Base-by-base conservation (phyloP, 2,113 vertebrate species). In the Ivindomyrus marchei region DNA sequence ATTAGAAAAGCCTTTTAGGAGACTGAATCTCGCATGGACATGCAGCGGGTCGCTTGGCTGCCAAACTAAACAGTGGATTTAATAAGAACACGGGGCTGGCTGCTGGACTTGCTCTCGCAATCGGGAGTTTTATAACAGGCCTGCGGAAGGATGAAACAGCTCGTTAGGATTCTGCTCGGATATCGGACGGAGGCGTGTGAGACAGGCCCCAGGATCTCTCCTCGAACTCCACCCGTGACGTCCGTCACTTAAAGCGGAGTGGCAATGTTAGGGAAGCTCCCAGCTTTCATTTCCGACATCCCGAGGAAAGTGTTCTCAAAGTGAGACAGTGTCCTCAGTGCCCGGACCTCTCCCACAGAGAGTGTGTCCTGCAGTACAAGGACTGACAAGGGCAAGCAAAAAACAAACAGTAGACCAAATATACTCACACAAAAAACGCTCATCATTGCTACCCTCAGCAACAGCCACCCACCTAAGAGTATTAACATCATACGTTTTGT, bases 111-210 rank as follows among this genome's bases (percentile, higher is more conserved):
- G 91, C 90, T 94, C 92, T 91, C 92, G 91, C 90, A 91, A 90
- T 94, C 94, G 91, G 91, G 92, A 93, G 94, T 93, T 95, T 92
- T 91, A 91, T 89, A 90, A 93, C 90, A 90, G 90, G 91, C 90
- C 87, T 90, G 50, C 50, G 92, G 94, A 93, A 93, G 50, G 93
- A 91, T 90, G 91, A 94, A 92, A 93, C 93, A 91, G 90, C 94
- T 93, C 92, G 95, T 94, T 95, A 93, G 91, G 70, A 74, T 88
- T 91, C 91, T 89, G 92, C 89, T 90, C 90, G 92, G 94, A 94
- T 94, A 96, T 94, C 95, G 92, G 92, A 93, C 39, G 91, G 93
- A 92, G 92, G 93, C 90, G 90, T 92, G 91, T 93, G 94, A 94
- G 92, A 94, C 92, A 90, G 53, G 90, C 94, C 94, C 94, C 94